Evolutionary conservation across 2,113 vertebrate species (phyloP).

Genomic region (Strigops habroptila): DNA sequence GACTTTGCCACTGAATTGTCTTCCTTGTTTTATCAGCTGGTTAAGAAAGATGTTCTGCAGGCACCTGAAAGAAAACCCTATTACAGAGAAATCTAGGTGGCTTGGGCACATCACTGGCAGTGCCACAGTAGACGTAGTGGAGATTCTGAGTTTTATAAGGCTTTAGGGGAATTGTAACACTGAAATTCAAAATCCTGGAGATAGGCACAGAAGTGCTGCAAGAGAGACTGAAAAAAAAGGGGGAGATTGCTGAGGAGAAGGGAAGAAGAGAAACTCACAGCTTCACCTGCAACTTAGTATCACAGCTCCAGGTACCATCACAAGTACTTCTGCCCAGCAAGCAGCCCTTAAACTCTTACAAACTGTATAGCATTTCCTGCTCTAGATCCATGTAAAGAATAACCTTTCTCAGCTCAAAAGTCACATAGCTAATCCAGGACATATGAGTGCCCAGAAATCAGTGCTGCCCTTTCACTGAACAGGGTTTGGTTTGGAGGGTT

Average conservation of each 20-base stretch:
- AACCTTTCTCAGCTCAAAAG: background rate
- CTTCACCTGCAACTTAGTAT: background rate
- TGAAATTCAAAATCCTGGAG: background rate
- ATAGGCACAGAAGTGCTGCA: background rate
- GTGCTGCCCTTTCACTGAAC: background rate
- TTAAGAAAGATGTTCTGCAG: background rate
- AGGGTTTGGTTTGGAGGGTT: background rate
- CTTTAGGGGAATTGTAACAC: background rate
- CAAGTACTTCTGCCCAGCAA: background rate
- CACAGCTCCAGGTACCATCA: background rate
- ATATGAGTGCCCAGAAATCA: background rate
- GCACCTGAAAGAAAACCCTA: background rate
- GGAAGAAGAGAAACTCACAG: background rate
- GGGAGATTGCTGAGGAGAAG: background rate
- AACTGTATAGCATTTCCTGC: background rate
- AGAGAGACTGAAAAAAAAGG: background rate
- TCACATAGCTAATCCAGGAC: accelerated
- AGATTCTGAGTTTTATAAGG: background rate
- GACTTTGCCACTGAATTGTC: background rate
- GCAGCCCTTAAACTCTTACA: background rate
- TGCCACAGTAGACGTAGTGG: background rate
- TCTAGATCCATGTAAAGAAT: background rate
- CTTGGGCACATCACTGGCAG: background rate
- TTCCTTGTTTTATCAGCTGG: background rate
- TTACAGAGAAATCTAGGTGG: background rate